phyloP scores from a whole-genome alignment of 2,113 vertebrate genomes.

The Lucifuga dentata region DNA sequence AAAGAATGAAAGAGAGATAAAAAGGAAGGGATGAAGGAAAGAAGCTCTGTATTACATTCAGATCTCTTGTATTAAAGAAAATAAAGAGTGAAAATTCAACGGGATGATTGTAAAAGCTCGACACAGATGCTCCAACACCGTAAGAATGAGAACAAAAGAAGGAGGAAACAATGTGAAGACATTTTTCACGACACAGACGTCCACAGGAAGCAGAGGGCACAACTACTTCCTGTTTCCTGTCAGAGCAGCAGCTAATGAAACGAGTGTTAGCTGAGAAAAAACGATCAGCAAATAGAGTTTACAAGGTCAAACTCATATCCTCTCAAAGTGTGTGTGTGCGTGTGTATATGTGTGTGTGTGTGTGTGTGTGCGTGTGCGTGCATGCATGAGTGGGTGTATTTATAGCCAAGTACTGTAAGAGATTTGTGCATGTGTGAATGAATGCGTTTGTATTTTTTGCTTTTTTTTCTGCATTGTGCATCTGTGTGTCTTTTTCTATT shows the following conservation, averaged over 20 bases:
- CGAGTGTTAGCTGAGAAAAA: constrained; percentile 38
- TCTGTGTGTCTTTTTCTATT: neutral
- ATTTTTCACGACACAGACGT: constrained; percentile 22
- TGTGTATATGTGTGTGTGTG: constrained; percentile 1
- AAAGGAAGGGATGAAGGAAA: too few species aligned
- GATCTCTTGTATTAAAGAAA: too few species aligned
- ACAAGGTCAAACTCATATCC: constrained; percentile 72
- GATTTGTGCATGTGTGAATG: too few species aligned
- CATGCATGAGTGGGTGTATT: too few species aligned
- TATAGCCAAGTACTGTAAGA: neutral
- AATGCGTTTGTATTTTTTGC: neutral
- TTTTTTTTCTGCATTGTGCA: neutral
- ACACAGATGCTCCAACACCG: neutral
- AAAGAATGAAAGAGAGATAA: too few species aligned
- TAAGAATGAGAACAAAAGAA: constrained; percentile 26
- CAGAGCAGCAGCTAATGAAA: constrained; percentile 32
- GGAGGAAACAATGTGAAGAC: constrained; percentile 45
- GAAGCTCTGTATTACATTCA: too few species aligned
- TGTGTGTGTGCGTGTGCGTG: neutral
- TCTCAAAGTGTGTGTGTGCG: neutral
- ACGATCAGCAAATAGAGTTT: constrained; percentile 18
- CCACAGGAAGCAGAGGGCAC: constrained; percentile 51
- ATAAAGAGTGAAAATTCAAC: neutral
- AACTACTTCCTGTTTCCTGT: constrained; percentile 63
- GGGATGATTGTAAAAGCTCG: too few species aligned